A percentile compares a stretch with the other conserved stretches of the same genome.
phyloP scores from a whole-genome alignment of 2,888 invertebrate species.

The Archaeoteleia sp. region DNA sequence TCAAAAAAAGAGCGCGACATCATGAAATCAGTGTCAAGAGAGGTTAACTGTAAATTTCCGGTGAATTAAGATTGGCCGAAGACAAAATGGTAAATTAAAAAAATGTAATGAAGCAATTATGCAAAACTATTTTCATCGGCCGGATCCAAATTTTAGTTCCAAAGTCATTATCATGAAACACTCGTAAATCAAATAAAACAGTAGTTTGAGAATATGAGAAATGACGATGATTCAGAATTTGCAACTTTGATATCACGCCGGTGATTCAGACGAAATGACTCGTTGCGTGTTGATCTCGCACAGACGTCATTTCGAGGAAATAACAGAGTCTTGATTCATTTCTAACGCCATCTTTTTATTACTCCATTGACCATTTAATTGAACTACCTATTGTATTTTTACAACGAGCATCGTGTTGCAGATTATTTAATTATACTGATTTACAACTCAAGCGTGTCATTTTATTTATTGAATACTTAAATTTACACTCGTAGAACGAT shows the following conservation, averaged over 20 bases:
- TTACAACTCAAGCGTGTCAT: too few relatives aligned
- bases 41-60: slow-evolving; percentile 36
- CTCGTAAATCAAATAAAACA: too few relatives aligned
- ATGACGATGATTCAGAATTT: slow-evolving; percentile 26
- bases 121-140: too few relatives aligned
- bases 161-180: too few relatives aligned
- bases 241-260: slow-evolving; percentile 10
- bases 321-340: slow-evolving; percentile 24
- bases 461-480: too few relatives aligned
- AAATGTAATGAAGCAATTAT: too few relatives aligned
- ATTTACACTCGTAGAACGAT: too few relatives aligned
- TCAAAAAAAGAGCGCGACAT: slow-evolving; percentile 9
- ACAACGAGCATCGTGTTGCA: too few relatives aligned
- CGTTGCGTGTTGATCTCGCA: slow-evolving; percentile 14
- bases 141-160: too few relatives aligned
- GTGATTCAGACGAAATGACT: slow-evolving; percentile 36
- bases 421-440: too few relatives aligned
- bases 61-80: neutral
- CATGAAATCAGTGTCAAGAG: slow-evolving; percentile 25
- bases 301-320: slow-evolving; percentile 27
- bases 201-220: slow-evolving; percentile 9
- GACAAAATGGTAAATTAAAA: neutral
- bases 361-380: slow-evolving; percentile 14
- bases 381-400: too few relatives aligned
- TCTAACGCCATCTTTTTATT: slow-evolving; percentile 10